Base-by-base conservation (phyloP, 2,888 invertebrate genomes). In the Pharmacophagus antenor region DNA sequence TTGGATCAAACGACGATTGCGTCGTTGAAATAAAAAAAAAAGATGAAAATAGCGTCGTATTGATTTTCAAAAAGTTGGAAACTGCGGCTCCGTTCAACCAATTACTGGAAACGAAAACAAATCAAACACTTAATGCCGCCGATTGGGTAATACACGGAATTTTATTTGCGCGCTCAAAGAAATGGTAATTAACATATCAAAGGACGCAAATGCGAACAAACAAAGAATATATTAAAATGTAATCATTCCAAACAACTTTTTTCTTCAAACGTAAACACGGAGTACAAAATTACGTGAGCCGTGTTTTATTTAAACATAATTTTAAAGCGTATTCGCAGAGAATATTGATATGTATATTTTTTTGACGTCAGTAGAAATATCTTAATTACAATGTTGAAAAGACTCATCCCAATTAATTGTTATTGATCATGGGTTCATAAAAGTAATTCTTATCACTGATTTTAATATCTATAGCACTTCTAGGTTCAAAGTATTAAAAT, bases 31-130 rank as follows among this genome's bases (percentile, higher is more conserved):
- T 31, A 22, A 50, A 55, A 55, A 50, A 21, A 50, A 56, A 18
- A 17, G 17, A 27, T 59, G 55, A 50, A 48, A 55, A 60, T 48
- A 58, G 22, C 55, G 44, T 23, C 12, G 31, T 46, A 60, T 50
- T 46, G 59, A 50, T 50, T 31, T 49, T 41, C n/a, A 50, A 50
- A 51, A 55, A 55, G 44, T 60, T 23, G 25, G 44, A 44, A 46
- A 60, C 46, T 50, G 31, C 55, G 50, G 49, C 27, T 55, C 50
- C 49, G 46, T 25, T 50, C 49, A 46, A 46, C 22, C 59, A 55
- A 50, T 59, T 55, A 57, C 20, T 55, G 49, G 49, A 42, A 48
- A 49, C 17, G 44, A 50, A 60, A 55, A 50, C 59, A 44, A 60
- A 55, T 31, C 49, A 49, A 37, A 50, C 22, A 50, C 50, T 55